phyloP scores from a whole-genome alignment of 2,888 invertebrate species.

The Lucinisca nassula region DNA sequence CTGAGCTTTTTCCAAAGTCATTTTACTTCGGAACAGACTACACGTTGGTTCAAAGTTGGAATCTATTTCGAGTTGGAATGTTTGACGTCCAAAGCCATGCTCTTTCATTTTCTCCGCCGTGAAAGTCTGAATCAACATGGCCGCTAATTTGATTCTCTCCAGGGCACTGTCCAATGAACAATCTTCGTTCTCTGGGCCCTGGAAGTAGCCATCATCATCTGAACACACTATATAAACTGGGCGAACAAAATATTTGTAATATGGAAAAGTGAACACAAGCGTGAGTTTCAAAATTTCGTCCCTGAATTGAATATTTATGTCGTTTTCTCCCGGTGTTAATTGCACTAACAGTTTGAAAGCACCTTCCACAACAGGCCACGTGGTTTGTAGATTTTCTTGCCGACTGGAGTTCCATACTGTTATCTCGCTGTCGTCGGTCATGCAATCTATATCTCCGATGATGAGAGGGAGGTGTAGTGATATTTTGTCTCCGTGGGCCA shows the following conservation, averaged over 20 bases:
- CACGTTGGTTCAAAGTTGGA: slow-evolving; percentile 90
- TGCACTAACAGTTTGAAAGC: slow-evolving; percentile 92
- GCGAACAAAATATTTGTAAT: slow-evolving; percentile 89
- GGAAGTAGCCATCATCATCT: slow-evolving; percentile 94
- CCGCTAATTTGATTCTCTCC: slow-evolving; percentile 92
- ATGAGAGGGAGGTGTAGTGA: slow-evolving; percentile 83
- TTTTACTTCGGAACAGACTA: slow-evolving; percentile 92
- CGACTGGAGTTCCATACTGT: slow-evolving; percentile 76
- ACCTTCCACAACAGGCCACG: slow-evolving; percentile 91
- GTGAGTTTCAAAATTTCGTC: slow-evolving; percentile 78
- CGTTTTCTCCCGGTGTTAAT: slow-evolving; percentile 91
- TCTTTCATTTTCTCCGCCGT: slow-evolving; percentile 96
- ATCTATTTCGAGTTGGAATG: slow-evolving; percentile 93
- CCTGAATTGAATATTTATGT: slow-evolving; percentile 90
- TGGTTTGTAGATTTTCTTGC: slow-evolving; percentile 53
- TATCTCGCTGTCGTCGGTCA: slow-evolving; percentile 78
- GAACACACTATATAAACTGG: slow-evolving; percentile 95
- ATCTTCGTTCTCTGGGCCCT: slow-evolving; percentile 91
- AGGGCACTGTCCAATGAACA: slow-evolving; percentile 93
- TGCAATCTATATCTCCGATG: slow-evolving; percentile 82
- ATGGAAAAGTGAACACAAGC: slow-evolving; percentile 76
- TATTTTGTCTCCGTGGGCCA: slow-evolving; percentile 79
- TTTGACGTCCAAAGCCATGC: slow-evolving; percentile 93
- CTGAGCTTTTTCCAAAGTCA: slow-evolving; percentile 92
- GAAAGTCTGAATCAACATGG: slow-evolving; percentile 94